Percentiles rank a stretch among this genome's conserved stretches.
These are phyloP conservation scores for Hirudinaria manillensis DNA, from an alignment of 2,888 invertebrate species.

Conservation along the genomic window DNA sequence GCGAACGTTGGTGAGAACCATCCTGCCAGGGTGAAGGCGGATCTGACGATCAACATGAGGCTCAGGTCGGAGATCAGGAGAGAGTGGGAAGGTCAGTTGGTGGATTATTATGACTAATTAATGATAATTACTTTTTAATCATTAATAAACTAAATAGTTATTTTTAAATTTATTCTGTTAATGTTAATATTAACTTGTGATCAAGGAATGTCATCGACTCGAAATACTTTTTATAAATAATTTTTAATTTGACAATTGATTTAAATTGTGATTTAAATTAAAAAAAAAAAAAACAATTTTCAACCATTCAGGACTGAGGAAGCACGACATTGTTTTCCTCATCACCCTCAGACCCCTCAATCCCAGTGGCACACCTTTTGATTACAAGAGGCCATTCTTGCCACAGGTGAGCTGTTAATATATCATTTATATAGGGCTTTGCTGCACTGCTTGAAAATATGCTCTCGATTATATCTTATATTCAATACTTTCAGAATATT, in stretches of 20 bases:
- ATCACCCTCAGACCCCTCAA: conserved; percentile 80
- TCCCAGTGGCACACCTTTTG: conserved; percentile 65
- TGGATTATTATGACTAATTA: not conserved
- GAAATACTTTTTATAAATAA: not conserved
- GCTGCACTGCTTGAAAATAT: no score
- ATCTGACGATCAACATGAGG: conserved; percentile 84
- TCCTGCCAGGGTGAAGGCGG: conserved; percentile 89
- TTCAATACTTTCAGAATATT: no score
- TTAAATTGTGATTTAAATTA: no score
- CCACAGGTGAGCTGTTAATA: conserved; percentile 61
- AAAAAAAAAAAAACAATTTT: no score
- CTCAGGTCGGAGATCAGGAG: conserved; percentile 82
- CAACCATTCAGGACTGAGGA: conserved; percentile 50
- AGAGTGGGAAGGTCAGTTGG: conserved; percentile 76
- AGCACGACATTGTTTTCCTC: conserved; percentile 95
- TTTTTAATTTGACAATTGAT: no score
- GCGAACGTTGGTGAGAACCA: conserved; percentile 74
- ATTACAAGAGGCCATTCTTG: conserved; percentile 67
- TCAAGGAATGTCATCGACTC: not conserved
- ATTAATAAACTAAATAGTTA: not conserved
- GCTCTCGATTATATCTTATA: no score
- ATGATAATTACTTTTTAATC: not conserved
- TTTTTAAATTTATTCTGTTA: not conserved
- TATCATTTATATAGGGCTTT: not conserved
- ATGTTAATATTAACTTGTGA: not conserved